Base-by-base conservation (phyloP, 64 coral and sea anemone genomes). In the Orbicella faveolata region DNA sequence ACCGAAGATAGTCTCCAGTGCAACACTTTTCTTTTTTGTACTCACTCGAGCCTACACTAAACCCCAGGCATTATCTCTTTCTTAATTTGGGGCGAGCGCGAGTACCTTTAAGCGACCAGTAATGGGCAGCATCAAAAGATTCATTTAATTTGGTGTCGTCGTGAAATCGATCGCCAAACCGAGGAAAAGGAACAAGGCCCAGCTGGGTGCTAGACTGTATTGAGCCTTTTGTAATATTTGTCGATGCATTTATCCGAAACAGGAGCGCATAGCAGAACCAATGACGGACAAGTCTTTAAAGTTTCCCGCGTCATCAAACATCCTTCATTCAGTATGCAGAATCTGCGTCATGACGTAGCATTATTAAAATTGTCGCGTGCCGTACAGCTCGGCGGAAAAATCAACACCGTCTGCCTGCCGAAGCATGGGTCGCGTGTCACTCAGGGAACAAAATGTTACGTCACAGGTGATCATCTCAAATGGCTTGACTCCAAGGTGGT, bases 271-370 rank as follows among this genome's bases (percentile, higher is more conserved):
- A 61, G 34, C 21, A 26, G 90, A 52, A 48, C 76, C 4, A 57
- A 41, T 18, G 73, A 79, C 14, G 94, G 90, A 21, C 25, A 62
- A 0, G 61, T 83, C 4, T 55, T 85, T 1, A 53, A 36, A 9
- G 53, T 96, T 6, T 20, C 74, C 20, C 73, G 83, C 12, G 84
- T 96, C 35, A 92, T 96, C 39, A 84, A 75, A 72, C 94, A 96
- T 83, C 61, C 73, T 23, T 51, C 76, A 9, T 96, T 91, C 61
- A 84, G 89, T 55, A 92, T 79, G 77, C 64, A 19, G 20, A 86
- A 92, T 62, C 74, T 96, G 51, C 79, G 94, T 34, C 86, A 96
- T 51, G 94, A 96, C 79, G 59, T 92, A 5, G 80, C 90, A 12
- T 34, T 96, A 12, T 36, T 96, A 12, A 44, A 68, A 66, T 72